Percentiles rank a stretch among this genome's conserved stretches.
Evolutionary conservation across 2,797 vertebrate genomes (phyloP).

Genomic region (Spea hammondii): DNA sequence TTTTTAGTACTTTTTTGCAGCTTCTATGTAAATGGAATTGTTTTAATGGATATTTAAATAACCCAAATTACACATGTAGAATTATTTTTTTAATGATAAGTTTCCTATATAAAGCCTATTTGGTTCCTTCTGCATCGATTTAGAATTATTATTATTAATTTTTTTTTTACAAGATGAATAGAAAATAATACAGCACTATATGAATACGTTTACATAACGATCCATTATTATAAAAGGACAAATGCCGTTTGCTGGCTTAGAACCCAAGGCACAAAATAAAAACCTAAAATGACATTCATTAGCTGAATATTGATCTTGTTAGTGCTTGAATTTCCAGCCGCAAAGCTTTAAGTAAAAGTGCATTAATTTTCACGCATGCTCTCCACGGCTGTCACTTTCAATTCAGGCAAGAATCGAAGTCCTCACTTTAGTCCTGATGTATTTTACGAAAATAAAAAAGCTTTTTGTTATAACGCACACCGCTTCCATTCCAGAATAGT

Average conservation of each 20-base stretch:
- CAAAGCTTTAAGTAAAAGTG: slow-evolving; percentile 8
- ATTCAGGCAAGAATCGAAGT: background rate
- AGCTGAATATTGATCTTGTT: slow-evolving; percentile 40
- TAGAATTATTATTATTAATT: too few species aligned
- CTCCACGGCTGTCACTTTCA: slow-evolving; percentile 28
- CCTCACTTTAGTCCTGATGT: slow-evolving; percentile 5
- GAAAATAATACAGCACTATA: too few species aligned
- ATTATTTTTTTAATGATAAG: too few species aligned
- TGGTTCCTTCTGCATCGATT: too few species aligned
- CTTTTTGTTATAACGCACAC: slow-evolving; percentile 13
- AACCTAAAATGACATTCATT: slow-evolving; percentile 5
- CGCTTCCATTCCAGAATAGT: slow-evolving; percentile 8
- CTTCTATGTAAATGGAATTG: too few species aligned
- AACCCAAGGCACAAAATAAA: slow-evolving; percentile 18
- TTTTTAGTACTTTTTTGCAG: too few species aligned
- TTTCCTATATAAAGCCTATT: too few species aligned
- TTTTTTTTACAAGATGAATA: too few species aligned
- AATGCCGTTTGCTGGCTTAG: background rate
- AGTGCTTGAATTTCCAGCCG: slow-evolving; percentile 37
- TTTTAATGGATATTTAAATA: too few species aligned
- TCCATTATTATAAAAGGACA: background rate
- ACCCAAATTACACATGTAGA: too few species aligned
- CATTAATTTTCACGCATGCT: slow-evolving; percentile 4
- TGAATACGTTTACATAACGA: too few species aligned
- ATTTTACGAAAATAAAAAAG: background rate